phyloP scores from a whole-genome alignment of 2,797 vertebrate species.

The Pogoniulus pusillus region DNA sequence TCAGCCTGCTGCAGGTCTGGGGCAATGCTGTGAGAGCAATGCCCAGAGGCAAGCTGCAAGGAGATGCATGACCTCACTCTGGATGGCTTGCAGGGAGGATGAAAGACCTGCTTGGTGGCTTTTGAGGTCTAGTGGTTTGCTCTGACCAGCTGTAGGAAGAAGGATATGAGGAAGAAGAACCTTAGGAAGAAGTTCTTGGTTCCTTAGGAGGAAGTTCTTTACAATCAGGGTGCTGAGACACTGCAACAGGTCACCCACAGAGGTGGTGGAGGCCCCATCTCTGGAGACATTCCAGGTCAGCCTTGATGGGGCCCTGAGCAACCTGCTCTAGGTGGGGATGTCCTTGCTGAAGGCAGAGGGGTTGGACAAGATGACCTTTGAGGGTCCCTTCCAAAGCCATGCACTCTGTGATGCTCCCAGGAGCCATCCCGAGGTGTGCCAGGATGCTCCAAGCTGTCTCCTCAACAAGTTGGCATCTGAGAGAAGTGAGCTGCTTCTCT shows the following conservation, averaged over 20 bases:
- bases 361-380: no score
- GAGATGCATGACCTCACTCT: not conserved
- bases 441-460: not conserved
- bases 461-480: not conserved
- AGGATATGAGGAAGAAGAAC: no score
- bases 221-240: no score
- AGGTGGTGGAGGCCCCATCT: no score
- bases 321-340: no score
- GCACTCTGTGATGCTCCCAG: not conserved
- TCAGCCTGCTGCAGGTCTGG: accelerated
- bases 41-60: not conserved
- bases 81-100: not conserved
- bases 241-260: no score
- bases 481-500: not conserved
- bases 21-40: not conserved
- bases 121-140: not conserved
- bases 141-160: not conserved
- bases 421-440: not conserved
- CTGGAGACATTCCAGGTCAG: no score
- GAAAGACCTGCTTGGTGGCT: not conserved
- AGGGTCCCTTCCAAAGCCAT: no score
- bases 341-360: no score
- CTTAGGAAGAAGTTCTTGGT: no score
- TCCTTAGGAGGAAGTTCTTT: no score
- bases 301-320: no score